Evolutionary conservation across 2,113 vertebrate genomes (phyloP).

Genomic region (Ameiurus melas): DNA sequence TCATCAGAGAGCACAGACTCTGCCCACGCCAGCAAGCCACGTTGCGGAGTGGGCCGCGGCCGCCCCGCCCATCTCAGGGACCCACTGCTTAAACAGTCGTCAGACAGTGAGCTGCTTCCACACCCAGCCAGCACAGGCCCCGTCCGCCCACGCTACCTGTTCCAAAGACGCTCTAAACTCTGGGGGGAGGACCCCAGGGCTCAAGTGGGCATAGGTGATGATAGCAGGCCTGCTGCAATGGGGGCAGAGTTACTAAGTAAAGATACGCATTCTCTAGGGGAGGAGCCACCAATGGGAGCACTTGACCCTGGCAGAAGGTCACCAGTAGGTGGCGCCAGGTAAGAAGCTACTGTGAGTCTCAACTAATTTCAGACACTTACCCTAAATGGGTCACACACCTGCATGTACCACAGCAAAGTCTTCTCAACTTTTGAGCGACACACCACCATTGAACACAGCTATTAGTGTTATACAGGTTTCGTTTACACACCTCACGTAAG

Average conservation of each 20-base stretch:
- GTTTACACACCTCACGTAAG: slow-evolving; percentile 40
- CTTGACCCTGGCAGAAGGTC: slow-evolving; percentile 90
- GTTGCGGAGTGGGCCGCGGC: slow-evolving; percentile 88
- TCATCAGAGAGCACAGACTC: slow-evolving; percentile 89
- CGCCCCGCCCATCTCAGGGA: slow-evolving; percentile 86
- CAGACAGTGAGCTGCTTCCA: slow-evolving; percentile 97
- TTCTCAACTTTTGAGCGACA: slow-evolving; percentile 40
- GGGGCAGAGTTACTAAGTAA: slow-evolving; percentile 92
- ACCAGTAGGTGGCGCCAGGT: slow-evolving; percentile 92
- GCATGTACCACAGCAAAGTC: slow-evolving; percentile 48
- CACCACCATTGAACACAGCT: slow-evolving; percentile 37
- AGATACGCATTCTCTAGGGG: slow-evolving; percentile 92
- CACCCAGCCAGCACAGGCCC: slow-evolving; percentile 81
- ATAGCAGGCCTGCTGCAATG: slow-evolving; percentile 83
- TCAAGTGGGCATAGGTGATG: slow-evolving; percentile 82
- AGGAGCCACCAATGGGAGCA: slow-evolving; percentile 82
- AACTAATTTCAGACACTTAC: not conserved
- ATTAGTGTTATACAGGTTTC: slow-evolving; percentile 32
- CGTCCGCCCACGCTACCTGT: slow-evolving; percentile 92
- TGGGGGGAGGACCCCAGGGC: slow-evolving; percentile 91
- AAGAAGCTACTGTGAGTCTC: slow-evolving; percentile 52
- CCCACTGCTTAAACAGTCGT: slow-evolving; percentile 97
- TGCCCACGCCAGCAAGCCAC: slow-evolving; percentile 92
- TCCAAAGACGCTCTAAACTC: slow-evolving; percentile 98
- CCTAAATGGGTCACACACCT: slow-evolving; percentile 26